Evolutionary conservation across 2,113 vertebrate species (phyloP).

Genomic region (Pelusios castaneus): DNA sequence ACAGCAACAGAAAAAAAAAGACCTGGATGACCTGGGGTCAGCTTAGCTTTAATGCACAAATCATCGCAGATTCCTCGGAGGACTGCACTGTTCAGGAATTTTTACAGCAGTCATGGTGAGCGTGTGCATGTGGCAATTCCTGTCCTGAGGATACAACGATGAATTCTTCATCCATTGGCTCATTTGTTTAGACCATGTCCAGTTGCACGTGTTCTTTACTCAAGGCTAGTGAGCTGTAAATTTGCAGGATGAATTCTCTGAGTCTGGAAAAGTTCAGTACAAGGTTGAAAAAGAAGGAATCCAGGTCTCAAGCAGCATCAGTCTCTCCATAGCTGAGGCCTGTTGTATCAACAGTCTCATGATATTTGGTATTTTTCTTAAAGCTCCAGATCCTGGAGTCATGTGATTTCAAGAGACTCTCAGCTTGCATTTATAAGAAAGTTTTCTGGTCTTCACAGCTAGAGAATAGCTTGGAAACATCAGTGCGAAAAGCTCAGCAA

Average conservation of each 20-base stretch:
- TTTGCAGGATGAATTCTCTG: neutral
- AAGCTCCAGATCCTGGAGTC: neutral
- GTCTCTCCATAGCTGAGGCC: neutral
- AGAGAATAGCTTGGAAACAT: neutral
- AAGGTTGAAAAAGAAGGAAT: neutral
- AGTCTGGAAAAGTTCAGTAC: neutral
- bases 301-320: neutral
- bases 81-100: neutral
- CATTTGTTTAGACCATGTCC: conserved; percentile 33
- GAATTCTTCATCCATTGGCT: neutral
- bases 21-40: conserved; percentile 31
- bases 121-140: neutral
- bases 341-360: neutral
- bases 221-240: neutral
- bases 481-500: neutral
- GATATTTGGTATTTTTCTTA: neutral
- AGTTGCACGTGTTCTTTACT: conserved; percentile 9
- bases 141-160: neutral
- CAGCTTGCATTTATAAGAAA: neutral
- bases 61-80: neutral
- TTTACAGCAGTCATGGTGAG: neutral
- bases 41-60: neutral
- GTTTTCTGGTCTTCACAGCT: neutral
- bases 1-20: conserved; percentile 37
- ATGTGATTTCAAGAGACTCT: neutral